Conservation (phyloP, 2,113 vertebrate species). For the Zosterops borbonicus region DNA sequence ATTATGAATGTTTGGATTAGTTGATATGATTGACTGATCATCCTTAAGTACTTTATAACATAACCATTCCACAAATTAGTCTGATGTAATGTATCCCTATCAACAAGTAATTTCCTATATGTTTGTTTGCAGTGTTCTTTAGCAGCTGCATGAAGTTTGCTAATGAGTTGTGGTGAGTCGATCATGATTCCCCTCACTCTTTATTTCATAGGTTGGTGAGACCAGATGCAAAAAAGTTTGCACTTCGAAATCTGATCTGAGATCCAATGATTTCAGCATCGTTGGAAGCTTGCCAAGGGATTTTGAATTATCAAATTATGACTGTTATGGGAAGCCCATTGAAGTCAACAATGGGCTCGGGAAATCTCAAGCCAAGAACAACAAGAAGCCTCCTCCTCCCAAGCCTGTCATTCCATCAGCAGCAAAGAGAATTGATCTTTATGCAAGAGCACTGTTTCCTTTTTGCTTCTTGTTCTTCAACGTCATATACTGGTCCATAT, state of each 20-base stretch:
- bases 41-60: conserved; percentile 17
- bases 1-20: conserved; percentile 34
- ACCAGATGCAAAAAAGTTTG: conserved; percentile 98
- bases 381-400: conserved; percentile 90
- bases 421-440: conserved; percentile 94
- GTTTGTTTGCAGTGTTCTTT: conserved; percentile 42
- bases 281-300: conserved; percentile 97
- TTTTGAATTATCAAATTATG: conserved; percentile 98
- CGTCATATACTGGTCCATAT: conserved; percentile 97
- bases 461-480: conserved; percentile 99
- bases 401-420: conserved; percentile 97
- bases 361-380: conserved; percentile 90
- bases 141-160: conserved; percentile 20
- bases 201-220: conserved; percentile 87
- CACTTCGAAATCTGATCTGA: conserved; percentile 96
- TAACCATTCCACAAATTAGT: conserved; percentile 40
- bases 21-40: conserved; percentile 32
- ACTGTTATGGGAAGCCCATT: conserved; percentile 98
- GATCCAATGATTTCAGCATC: conserved; percentile 98
- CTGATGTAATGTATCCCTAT: conserved; percentile 22
- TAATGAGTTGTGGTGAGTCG: not conserved
- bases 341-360: conserved; percentile 81
- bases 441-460: conserved; percentile 94
- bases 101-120: conserved; percentile 47
- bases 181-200: conserved; percentile 16